A percentile compares a stretch with the other conserved stretches of the same genome.
Evolutionary conservation across 2,113 vertebrate genomes (phyloP).

Genomic region (Hirundichthys speculiger): DNA sequence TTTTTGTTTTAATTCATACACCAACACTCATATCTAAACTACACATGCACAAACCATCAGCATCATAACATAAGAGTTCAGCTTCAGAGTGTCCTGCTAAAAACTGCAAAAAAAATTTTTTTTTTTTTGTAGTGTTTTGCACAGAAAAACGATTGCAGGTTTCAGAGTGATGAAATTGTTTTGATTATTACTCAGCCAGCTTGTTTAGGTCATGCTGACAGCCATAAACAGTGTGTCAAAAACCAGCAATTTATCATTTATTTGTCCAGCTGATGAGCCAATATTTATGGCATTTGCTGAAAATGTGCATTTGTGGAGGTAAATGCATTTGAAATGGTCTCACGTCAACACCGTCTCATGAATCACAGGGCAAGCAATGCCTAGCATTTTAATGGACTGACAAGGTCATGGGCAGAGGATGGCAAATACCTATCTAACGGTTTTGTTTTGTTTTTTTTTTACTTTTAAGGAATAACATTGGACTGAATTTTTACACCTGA

Average conservation of each 20-base stretch:
- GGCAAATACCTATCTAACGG: constrained; percentile 28
- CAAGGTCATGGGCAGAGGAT: constrained; percentile 29
- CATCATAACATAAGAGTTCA: not conserved
- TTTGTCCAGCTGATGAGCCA: constrained; percentile 18
- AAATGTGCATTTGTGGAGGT: constrained; percentile 50
- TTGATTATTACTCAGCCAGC: constrained; percentile 40
- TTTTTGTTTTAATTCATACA: constrained; percentile 16
- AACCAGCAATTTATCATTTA: constrained; percentile 32
- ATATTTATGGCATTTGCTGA: constrained; percentile 47
- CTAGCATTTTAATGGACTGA: constrained; percentile 52
- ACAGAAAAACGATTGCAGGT: constrained; percentile 24
- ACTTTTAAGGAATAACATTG: constrained; percentile 19
- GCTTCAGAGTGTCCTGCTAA: constrained; percentile 13
- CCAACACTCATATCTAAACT: constrained; percentile 11
- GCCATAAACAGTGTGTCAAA: constrained; percentile 42
- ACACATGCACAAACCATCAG: constrained; percentile 6
- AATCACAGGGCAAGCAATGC: constrained; percentile 34
- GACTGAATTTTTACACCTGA: constrained; percentile 38
- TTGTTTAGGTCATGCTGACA: constrained; percentile 54
- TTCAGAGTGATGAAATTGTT: constrained; percentile 39
- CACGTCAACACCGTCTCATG: constrained; percentile 27
- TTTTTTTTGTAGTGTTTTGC: constrained; percentile 33
- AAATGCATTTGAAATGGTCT: constrained; percentile 47
- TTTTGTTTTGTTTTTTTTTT: not conserved
- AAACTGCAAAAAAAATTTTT: constrained; percentile 32